Conservation (phyloP, 2,888 invertebrate genomes). For the Thysanoteuthis rhombus region DNA sequence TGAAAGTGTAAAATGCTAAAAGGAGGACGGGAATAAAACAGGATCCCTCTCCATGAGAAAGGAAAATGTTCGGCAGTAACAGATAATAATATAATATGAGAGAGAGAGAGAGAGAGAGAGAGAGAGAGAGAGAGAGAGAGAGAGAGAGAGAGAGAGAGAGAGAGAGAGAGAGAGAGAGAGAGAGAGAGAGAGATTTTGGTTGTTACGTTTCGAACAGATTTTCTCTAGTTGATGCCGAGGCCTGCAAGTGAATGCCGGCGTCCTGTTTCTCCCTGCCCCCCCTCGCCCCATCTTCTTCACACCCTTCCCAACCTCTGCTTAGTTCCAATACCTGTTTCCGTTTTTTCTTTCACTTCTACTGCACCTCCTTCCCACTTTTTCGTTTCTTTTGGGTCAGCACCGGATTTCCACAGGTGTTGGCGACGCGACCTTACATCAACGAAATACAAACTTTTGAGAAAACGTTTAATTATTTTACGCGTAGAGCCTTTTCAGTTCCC, state of each 20-base stretch:
- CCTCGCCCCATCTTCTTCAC: background rate
- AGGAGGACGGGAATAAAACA: too few relatives aligned
- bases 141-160: too few relatives aligned
- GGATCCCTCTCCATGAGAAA: too few relatives aligned
- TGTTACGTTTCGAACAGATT: background rate
- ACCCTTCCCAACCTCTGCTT: background rate
- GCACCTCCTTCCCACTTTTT: background rate
- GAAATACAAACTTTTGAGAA: slow-evolving; percentile 12
- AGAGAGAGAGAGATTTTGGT: too few relatives aligned
- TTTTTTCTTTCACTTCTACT: background rate
- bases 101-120: too few relatives aligned
- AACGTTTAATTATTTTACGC: slow-evolving; percentile 12
- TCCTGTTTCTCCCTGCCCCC: background rate
- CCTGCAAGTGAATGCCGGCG: background rate
- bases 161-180: too few relatives aligned
- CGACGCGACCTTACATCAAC: slow-evolving; percentile 12
- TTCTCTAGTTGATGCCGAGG: background rate
- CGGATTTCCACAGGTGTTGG: slow-evolving; percentile 12
- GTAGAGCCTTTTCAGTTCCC: background rate
- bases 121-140: background rate
- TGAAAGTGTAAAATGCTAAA: too few relatives aligned
- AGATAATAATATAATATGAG: too few relatives aligned
- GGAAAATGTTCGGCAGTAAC: too few relatives aligned
- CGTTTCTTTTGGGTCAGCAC: background rate
- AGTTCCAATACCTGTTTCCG: background rate